Evolutionary conservation across 2,888 invertebrate genomes (phyloP).

Genomic region (Plagodis dolabraria): DNA sequence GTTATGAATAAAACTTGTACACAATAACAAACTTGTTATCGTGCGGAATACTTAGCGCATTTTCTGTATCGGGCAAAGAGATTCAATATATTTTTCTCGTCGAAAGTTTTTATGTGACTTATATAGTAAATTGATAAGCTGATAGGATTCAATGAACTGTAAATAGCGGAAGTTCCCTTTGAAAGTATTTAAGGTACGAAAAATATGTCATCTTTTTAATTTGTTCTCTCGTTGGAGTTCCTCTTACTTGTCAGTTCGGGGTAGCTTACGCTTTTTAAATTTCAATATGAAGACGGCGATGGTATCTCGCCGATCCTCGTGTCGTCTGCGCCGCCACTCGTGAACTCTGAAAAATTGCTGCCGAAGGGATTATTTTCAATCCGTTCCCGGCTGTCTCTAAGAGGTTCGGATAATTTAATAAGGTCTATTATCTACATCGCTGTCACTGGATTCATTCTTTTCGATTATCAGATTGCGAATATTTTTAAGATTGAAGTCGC

Average conservation of each 20-base stretch:
- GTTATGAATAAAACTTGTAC: constrained; percentile 34
- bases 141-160: constrained; percentile 39
- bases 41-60: constrained; percentile 25
- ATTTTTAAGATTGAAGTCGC: constrained; percentile 15
- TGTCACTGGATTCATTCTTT: constrained; percentile 61
- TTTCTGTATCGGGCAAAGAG: constrained; percentile 20
- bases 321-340: constrained; percentile 51
- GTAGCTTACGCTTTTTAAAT: constrained; percentile 63
- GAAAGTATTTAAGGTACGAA: constrained; percentile 38
- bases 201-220: constrained; percentile 48
- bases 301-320: constrained; percentile 54
- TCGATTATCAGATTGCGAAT: constrained; percentile 62
- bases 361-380: constrained; percentile 72
- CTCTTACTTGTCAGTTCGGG: constrained; percentile 52
- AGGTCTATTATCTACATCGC: constrained; percentile 70
- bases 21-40: constrained; percentile 29
- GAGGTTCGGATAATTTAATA: constrained; percentile 76
- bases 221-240: constrained; percentile 46
- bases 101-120: constrained; percentile 34
- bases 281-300: constrained; percentile 62
- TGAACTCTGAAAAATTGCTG: constrained; percentile 66
- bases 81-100: constrained; percentile 32
- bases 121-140: constrained; percentile 38
- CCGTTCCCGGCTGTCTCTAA: constrained; percentile 57
- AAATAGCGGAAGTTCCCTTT: constrained; percentile 36